Conservation (phyloP, 1,140 invertebrate species). For the Bicyclus anynana region DNA sequence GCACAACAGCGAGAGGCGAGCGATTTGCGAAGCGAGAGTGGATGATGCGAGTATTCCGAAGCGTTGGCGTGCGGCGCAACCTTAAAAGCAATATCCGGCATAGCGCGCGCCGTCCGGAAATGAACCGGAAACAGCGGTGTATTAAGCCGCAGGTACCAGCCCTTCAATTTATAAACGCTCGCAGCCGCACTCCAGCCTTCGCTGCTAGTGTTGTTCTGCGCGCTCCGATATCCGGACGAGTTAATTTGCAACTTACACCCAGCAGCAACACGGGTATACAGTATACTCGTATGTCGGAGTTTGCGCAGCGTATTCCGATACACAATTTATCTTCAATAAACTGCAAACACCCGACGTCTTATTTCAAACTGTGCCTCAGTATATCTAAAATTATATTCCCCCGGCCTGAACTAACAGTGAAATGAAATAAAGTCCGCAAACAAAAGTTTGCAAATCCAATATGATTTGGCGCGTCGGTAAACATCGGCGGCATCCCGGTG, state of each 20-base stretch:
- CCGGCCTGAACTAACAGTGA: conserved; percentile 71
- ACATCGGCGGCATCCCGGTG: conserved; percentile 75
- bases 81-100: conserved; percentile 78
- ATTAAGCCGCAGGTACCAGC: conserved; percentile 76
- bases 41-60: conserved; percentile 35
- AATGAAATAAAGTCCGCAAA: conserved; percentile 77
- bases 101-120: conserved; percentile 73
- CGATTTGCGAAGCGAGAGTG: conserved; percentile 13
- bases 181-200: conserved; percentile 55
- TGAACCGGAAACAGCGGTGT: conserved; percentile 78
- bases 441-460: conserved; percentile 78
- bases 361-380: conserved; percentile 48
- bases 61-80: conserved; percentile 68
- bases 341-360: conserved; percentile 25
- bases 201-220: conserved; percentile 37
- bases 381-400: conserved; percentile 70
- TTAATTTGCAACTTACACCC: conserved; percentile 63
- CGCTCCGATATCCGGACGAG: conserved; percentile 49
- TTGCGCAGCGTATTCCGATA: conserved; percentile 7
- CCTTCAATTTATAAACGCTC: conserved; percentile 76
- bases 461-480: conserved; percentile 77
- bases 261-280: conserved; percentile 2
- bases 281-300: too few relatives aligned
- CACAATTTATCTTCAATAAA: conserved; percentile 16
- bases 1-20: conserved; percentile 18